These are phyloP conservation scores for Carassius carassius DNA, from an alignment of 2,113 vertebrate species.

Conservation along the genomic window DNA sequence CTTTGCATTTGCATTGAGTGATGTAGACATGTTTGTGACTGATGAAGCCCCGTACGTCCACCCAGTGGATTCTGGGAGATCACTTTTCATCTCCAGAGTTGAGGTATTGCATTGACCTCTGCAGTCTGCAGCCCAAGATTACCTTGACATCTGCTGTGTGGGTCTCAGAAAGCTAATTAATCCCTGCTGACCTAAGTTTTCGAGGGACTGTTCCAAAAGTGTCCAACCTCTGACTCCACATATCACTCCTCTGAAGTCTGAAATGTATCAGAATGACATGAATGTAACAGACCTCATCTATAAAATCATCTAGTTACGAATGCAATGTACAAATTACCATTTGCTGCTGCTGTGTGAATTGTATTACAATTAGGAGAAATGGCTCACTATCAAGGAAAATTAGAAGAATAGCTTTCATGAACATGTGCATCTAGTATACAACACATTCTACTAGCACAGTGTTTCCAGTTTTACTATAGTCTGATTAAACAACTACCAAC, in stretches of 20 bases:
- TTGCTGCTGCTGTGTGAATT: background rate
- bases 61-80: constrained; percentile 57
- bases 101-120: constrained; percentile 77
- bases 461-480: background rate
- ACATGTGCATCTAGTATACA: background rate
- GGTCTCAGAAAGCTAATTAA: constrained; percentile 79
- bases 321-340: background rate
- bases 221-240: constrained; percentile 13
- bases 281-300: background rate
- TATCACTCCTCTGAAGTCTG: constrained; percentile 32
- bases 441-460: background rate
- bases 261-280: constrained; percentile 16
- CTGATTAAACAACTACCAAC: background rate
- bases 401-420: constrained; percentile 1
- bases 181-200: constrained; percentile 76
- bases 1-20: constrained; percentile 46
- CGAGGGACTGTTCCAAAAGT: constrained; percentile 64
- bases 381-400: background rate
- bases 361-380: background rate
- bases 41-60: constrained; percentile 48
- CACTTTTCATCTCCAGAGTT: constrained; percentile 58
- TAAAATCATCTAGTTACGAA: background rate
- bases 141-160: constrained; percentile 76
- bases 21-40: constrained; percentile 56
- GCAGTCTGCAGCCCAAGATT: constrained; percentile 69